Evolutionary conservation across 1,140 invertebrate species (phyloP).

Genomic region (Leucophenga varia): DNA sequence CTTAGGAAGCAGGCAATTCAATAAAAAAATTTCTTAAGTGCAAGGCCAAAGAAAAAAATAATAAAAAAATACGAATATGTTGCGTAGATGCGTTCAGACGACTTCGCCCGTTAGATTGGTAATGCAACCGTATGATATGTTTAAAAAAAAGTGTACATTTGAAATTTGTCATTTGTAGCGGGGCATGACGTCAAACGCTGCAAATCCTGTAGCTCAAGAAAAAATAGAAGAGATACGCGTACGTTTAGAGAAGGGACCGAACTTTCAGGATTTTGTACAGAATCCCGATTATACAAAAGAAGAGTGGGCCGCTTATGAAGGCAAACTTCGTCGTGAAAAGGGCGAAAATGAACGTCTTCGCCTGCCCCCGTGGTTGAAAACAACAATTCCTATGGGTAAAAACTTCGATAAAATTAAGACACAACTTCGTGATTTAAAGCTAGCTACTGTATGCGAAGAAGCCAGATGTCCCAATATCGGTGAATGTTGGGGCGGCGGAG

Average conservation of each 20-base stretch:
- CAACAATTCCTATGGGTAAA: slow-evolving; percentile 86
- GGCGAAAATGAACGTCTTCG: slow-evolving; percentile 79
- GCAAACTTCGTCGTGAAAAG: slow-evolving; percentile 81
- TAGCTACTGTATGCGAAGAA: slow-evolving; percentile 98
- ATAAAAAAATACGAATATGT: not conserved
- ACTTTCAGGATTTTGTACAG: slow-evolving; percentile 66
- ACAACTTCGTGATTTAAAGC: slow-evolving; percentile 82
- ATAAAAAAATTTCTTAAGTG: too few relatives aligned
- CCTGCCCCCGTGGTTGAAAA: slow-evolving; percentile 96
- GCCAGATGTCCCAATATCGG: slow-evolving; percentile 99
- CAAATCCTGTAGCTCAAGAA: slow-evolving; percentile 5
- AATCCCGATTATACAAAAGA: slow-evolving; percentile 57
- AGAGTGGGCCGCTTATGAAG: slow-evolving; percentile 68
- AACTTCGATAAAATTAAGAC: slow-evolving; percentile 86
- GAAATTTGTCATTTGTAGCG: slow-evolving; percentile 14
- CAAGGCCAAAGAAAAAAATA: too few relatives aligned
- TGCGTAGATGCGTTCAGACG: not conserved
- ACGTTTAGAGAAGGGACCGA: slow-evolving; percentile 64
- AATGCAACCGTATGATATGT: too few relatives aligned
- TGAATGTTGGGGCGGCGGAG: slow-evolving; percentile 98
- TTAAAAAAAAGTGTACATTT: too few relatives aligned
- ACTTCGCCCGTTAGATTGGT: not conserved
- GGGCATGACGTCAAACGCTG: slow-evolving; percentile 32
- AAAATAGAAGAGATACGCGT: slow-evolving; percentile 61
- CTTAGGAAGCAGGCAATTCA: too few relatives aligned